Evolutionary conservation across 2,113 vertebrate species (phyloP).

Genomic region (Ancistrus triradiatus): DNA sequence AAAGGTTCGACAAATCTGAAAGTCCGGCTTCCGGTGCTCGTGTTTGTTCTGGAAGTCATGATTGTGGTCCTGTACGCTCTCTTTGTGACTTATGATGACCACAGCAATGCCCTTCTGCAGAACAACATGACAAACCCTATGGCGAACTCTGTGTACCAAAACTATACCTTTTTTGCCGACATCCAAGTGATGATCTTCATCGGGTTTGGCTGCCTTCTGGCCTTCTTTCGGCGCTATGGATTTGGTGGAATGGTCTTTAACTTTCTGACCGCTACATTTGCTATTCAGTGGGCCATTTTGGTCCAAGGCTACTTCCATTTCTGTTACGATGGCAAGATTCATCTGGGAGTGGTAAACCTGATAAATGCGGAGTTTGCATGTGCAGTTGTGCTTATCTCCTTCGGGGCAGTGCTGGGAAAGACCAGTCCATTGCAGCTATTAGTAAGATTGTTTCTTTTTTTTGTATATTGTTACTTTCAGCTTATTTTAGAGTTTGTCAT

Average conservation of each 20-base stretch:
- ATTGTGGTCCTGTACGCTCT: slow-evolving; percentile 66
- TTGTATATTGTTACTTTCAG: background rate
- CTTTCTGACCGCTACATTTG: slow-evolving; percentile 76
- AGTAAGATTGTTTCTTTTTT: slow-evolving; percentile 15
- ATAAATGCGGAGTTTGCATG: slow-evolving; percentile 76
- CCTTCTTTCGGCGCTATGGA: slow-evolving; percentile 73
- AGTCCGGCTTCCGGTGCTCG: slow-evolving; percentile 61
- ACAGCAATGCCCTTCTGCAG: slow-evolving; percentile 49
- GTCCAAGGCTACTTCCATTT: slow-evolving; percentile 76
- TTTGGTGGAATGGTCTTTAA: slow-evolving; percentile 75
- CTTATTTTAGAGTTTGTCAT: background rate
- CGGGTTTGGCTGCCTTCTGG: slow-evolving; percentile 77
- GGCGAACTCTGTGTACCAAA: slow-evolving; percentile 61
- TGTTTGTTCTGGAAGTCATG: slow-evolving; percentile 65
- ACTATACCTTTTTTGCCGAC: slow-evolving; percentile 76
- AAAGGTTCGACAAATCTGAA: slow-evolving; percentile 39
- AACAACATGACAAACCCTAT: slow-evolving; percentile 51
- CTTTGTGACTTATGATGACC: slow-evolving; percentile 72
- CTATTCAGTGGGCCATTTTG: slow-evolving; percentile 77
- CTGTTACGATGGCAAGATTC: slow-evolving; percentile 63
- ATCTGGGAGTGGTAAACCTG: slow-evolving; percentile 71
- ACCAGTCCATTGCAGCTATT: slow-evolving; percentile 78
- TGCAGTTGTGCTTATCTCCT: slow-evolving; percentile 77
- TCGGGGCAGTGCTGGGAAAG: slow-evolving; percentile 75
- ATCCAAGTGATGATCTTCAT: slow-evolving; percentile 81